Evolutionary conservation across 2,113 vertebrate species (phyloP).

Genomic region (Callopanchax toddi): DNA sequence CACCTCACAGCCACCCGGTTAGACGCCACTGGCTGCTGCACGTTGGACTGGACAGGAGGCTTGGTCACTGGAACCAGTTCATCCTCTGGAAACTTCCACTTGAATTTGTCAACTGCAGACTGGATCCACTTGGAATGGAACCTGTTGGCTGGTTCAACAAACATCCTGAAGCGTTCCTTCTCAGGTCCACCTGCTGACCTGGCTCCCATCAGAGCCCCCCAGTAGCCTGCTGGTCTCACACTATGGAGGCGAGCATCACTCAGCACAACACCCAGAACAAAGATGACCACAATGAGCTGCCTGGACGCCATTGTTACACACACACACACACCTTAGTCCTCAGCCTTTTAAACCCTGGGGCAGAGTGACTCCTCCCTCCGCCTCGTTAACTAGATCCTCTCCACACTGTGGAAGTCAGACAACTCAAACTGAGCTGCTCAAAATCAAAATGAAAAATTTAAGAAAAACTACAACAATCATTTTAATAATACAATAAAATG

Average conservation of each 20-base stretch:
- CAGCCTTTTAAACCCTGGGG: conserved; percentile 5
- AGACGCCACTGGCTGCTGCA: not conserved
- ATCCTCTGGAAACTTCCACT: conserved; percentile 41
- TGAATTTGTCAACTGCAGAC: not conserved
- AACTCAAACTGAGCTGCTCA: conserved; percentile 47
- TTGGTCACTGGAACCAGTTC: not conserved
- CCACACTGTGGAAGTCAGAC: conserved; percentile 27
- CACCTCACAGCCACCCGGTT: conserved; percentile 50
- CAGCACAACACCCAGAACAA: conserved; percentile 15
- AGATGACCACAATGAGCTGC: conserved; percentile 16
- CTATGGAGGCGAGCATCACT: not conserved
- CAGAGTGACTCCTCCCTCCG: conserved; percentile 26
- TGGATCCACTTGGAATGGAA: not conserved
- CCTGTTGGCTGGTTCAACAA: not conserved
- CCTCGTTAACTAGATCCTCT: conserved; percentile 18
- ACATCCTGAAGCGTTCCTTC: not conserved
- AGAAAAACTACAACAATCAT: no score
- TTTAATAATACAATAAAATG: no score
- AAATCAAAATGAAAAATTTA: no score
- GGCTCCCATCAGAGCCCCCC: accelerated
- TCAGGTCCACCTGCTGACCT: conserved; percentile 13
- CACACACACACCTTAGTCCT: not conserved
- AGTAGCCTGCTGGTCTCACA: not conserved
- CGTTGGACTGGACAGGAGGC: not conserved
- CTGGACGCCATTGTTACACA: conserved; percentile 26